Evolutionary conservation across 2,797 vertebrate genomes (phyloP).

Genomic region (Gouania willdenowi): DNA sequence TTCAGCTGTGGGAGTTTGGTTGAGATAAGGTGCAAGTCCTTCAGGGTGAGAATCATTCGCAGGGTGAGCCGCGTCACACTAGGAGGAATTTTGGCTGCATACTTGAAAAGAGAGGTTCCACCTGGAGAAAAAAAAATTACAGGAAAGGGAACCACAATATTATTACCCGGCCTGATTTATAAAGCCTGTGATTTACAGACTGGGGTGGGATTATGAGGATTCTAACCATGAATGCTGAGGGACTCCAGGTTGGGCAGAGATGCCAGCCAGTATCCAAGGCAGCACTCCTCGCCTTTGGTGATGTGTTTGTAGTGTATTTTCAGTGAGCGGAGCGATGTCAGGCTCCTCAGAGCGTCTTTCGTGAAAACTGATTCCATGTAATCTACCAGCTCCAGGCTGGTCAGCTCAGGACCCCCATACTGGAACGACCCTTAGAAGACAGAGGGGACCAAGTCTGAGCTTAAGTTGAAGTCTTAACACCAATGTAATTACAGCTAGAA

Average conservation of each 20-base stretch:
- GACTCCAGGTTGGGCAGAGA: constrained; percentile 43
- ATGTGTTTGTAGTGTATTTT: constrained; percentile 58
- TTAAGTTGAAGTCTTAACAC: too few relatives aligned
- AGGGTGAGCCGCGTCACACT: constrained; percentile 52
- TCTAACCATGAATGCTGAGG: constrained; percentile 53
- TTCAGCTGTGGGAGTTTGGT: constrained; percentile 46
- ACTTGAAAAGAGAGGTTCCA: constrained; percentile 47
- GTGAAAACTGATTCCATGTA: constrained; percentile 59
- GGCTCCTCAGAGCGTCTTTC: constrained; percentile 36
- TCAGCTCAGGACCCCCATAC: constrained; percentile 40
- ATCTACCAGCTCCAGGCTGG: constrained; percentile 54
- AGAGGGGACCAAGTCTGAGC: not conserved
- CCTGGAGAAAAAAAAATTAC: constrained; percentile 19
- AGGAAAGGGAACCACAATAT: too few relatives aligned
- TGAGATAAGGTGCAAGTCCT: constrained; percentile 64
- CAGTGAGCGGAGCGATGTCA: constrained; percentile 43
- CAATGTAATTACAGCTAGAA: too few relatives aligned
- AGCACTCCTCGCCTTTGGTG: constrained; percentile 52
- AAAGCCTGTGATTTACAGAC: too few relatives aligned
- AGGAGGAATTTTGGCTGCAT: constrained; percentile 52
- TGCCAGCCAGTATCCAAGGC: constrained; percentile 52
- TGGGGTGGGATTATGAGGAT: too few relatives aligned
- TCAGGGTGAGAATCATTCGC: constrained; percentile 52
- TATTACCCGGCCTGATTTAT: too few relatives aligned
- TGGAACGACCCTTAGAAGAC: not conserved